These are phyloP conservation scores for Sterrhoptilus dennistouni DNA, from an alignment of 2,113 vertebrate genomes.

Conservation along the genomic window DNA sequence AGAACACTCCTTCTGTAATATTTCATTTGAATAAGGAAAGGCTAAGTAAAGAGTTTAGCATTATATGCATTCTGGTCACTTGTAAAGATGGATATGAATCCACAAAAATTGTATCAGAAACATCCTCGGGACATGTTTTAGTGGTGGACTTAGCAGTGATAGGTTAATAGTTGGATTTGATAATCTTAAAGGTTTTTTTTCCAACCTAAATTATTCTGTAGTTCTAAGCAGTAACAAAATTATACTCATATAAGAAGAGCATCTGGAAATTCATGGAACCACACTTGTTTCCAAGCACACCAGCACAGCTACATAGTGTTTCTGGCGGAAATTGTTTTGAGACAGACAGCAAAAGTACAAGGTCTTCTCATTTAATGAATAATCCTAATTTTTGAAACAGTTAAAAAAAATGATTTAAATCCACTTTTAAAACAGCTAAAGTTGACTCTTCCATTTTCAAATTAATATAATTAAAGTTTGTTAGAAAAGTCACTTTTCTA, in stretches of 20 bases:
- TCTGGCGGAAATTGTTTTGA: neutral
- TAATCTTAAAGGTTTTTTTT: neutral
- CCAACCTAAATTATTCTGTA: neutral
- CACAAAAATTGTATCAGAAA: neutral
- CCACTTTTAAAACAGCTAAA: neutral
- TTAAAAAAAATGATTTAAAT: neutral
- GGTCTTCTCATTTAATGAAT: neutral
- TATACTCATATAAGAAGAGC: neutral
- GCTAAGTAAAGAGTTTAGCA: neutral
- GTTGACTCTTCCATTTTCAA: neutral
- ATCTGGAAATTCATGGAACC: neutral
- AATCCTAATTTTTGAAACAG: neutral
- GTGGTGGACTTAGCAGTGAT: neutral
- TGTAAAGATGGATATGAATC: neutral
- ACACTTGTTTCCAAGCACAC: neutral
- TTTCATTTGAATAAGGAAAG: neutral
- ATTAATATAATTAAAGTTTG: neutral
- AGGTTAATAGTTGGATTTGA: neutral
- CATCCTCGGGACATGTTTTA: accelerated
- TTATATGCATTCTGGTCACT: neutral
- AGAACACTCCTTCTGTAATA: neutral
- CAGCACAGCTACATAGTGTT: neutral
- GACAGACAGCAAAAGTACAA: neutral
- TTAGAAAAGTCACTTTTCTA: neutral
- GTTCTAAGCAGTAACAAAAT: neutral